Percentiles rank a stretch among this genome's conserved stretches.
Conservation (phyloP, 2,888 invertebrate genomes). For the Campaea margaritaria region DNA sequence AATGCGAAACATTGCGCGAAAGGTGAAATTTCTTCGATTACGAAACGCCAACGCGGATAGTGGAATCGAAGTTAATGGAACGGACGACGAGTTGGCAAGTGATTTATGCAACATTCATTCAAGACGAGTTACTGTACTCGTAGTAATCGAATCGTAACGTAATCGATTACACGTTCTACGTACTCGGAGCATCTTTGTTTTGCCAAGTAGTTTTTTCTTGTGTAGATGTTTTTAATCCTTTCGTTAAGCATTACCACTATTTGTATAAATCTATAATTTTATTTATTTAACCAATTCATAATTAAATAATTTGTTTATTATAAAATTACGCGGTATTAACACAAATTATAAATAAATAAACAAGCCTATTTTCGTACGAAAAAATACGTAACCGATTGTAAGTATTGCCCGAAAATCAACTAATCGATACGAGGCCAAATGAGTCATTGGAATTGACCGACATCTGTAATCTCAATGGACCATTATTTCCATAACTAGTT, state of each 20-base stretch:
- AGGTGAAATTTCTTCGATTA: slow-evolving; percentile 36
- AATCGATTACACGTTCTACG: slow-evolving; percentile 27
- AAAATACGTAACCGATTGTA: slow-evolving; percentile 29
- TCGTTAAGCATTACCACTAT: too few species aligned
- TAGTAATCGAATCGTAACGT: slow-evolving; percentile 39
- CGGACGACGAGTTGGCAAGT: slow-evolving; percentile 39
- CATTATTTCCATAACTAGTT: slow-evolving; percentile 61
- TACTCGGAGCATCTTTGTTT: slow-evolving; percentile 15
- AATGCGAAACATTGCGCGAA: slow-evolving; percentile 32
- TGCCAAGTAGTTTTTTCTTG: background rate
- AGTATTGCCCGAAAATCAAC: slow-evolving; percentile 28
- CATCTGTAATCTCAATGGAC: slow-evolving; percentile 57
- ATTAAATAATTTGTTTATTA: too few species aligned
- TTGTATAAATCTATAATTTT: background rate
- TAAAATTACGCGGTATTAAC: too few species aligned
- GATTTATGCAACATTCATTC: slow-evolving; percentile 53
- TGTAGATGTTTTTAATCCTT: background rate
- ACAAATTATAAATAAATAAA: too few species aligned
- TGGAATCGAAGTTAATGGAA: slow-evolving; percentile 52
- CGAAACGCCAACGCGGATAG: slow-evolving; percentile 51
- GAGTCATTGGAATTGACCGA: slow-evolving; percentile 59
- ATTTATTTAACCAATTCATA: too few species aligned
- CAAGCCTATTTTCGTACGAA: too few species aligned
- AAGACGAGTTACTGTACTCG: slow-evolving; percentile 45
- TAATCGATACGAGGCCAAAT: slow-evolving; percentile 49